These are phyloP conservation scores for Saccostrea echinata DNA, from an alignment of 1,140 invertebrate species.

Conservation along the genomic window DNA sequence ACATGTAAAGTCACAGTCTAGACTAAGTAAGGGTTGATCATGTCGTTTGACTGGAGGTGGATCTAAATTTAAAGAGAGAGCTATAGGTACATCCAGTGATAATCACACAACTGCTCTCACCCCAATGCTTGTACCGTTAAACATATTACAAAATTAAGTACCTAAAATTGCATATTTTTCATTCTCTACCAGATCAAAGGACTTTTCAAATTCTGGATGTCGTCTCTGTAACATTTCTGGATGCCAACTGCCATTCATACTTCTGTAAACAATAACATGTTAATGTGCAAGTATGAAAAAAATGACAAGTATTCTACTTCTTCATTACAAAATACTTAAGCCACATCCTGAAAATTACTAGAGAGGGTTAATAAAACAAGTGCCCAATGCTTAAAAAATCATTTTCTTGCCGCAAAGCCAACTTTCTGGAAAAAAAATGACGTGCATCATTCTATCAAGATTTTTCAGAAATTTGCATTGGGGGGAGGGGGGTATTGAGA, in stretches of 20 bases:
- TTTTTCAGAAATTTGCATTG: too few species aligned
- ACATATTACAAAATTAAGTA: conserved; percentile 43
- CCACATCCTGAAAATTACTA: too few species aligned
- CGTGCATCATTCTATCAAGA: too few species aligned
- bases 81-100: neutral
- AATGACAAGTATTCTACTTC: neutral
- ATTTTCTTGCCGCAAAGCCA: too few species aligned
- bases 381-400: too few species aligned
- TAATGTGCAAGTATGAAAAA: neutral
- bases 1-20: too few species aligned
- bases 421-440: too few species aligned
- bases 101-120: neutral
- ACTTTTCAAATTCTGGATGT: conserved; percentile 85
- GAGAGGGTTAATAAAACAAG: too few species aligned
- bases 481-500: too few species aligned
- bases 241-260: conserved; percentile 90
- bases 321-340: neutral
- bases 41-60: too few species aligned
- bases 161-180: conserved; percentile 82
- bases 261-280: conserved; percentile 80
- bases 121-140: neutral
- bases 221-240: conserved; percentile 84
- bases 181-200: conserved; percentile 86
- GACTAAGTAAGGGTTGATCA: too few species aligned
- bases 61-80: too few species aligned